Evolutionary conservation across 2,888 invertebrate species (phyloP).

Genomic region (Protophormia terraenovae): DNA sequence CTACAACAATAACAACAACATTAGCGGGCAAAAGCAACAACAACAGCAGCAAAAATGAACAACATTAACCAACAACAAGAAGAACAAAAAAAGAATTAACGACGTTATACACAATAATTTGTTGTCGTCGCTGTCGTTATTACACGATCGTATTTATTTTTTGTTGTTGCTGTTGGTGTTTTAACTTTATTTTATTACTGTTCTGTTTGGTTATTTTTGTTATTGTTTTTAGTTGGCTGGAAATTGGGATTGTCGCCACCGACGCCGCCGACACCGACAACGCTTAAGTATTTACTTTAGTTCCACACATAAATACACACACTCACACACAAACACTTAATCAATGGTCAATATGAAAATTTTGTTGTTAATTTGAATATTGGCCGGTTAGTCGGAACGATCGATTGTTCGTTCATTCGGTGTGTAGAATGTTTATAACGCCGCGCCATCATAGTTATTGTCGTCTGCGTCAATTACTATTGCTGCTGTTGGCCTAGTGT

Average conservation of each 20-base stretch:
- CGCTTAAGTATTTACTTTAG: slow-evolving; percentile 54
- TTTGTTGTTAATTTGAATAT: slow-evolving; percentile 64
- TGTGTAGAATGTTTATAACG: slow-evolving; percentile 45
- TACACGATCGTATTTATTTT: slow-evolving; percentile 56
- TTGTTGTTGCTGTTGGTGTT: slow-evolving; percentile 29
- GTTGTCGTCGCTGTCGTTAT: slow-evolving; percentile 67
- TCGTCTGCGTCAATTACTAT: slow-evolving; percentile 48
- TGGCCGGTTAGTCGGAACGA: background rate
- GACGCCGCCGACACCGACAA: slow-evolving; percentile 41
- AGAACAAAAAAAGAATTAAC: slow-evolving; percentile 43
- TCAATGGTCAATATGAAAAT: slow-evolving; percentile 57
- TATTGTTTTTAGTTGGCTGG: slow-evolving; percentile 48
- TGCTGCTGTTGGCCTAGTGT: slow-evolving; percentile 44
- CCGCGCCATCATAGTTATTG: slow-evolving; percentile 31
- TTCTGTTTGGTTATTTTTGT: slow-evolving; percentile 19
- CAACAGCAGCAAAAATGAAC: slow-evolving; percentile 43
- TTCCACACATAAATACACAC: slow-evolving; percentile 30
- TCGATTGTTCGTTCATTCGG: background rate
- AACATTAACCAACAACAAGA: slow-evolving; percentile 39
- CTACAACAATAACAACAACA: slow-evolving; percentile 38
- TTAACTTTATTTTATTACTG: slow-evolving; percentile 27
- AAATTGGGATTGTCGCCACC: slow-evolving; percentile 66
- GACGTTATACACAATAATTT: slow-evolving; percentile 65
- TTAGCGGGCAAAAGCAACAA: background rate
- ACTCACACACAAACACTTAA: background rate